phyloP scores from a whole-genome alignment of 2,797 vertebrate genomes.

The Thunnus albacares region DNA sequence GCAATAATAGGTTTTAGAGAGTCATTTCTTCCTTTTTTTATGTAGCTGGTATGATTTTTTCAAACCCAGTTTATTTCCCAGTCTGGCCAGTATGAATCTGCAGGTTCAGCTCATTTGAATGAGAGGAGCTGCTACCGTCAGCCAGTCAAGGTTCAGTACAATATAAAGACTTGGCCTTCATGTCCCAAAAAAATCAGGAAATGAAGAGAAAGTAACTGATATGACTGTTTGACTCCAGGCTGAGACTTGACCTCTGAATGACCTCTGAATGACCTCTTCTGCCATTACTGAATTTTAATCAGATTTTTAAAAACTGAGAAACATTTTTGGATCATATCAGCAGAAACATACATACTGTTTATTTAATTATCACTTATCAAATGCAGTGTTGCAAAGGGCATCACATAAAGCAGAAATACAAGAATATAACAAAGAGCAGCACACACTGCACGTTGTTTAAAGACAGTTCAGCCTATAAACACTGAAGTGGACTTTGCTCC shows the following conservation, averaged over 20 bases:
- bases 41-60: too few relatives aligned
- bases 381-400: background rate
- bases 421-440: background rate
- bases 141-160: too few relatives aligned
- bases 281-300: background rate
- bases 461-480: conserved; percentile 15
- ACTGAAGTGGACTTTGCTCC: conserved; percentile 50
- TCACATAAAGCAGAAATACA: background rate
- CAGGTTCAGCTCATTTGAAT: too few relatives aligned
- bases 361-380: too few relatives aligned
- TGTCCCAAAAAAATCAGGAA: too few relatives aligned
- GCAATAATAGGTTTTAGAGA: background rate
- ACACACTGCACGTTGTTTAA: background rate
- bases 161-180: too few relatives aligned
- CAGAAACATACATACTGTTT: background rate
- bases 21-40: too few relatives aligned
- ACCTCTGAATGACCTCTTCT: background rate
- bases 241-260: background rate
- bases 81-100: too few relatives aligned
- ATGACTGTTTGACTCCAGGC: background rate
- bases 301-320: background rate
- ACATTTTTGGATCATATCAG: background rate
- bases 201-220: too few relatives aligned
- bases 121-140: too few relatives aligned
- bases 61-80: too few relatives aligned